Percentiles rank a stretch among this genome's conserved stretches.
phyloP scores from a whole-genome alignment of 2,797 vertebrate genomes.

The Parauchenoglanis ngamensis region DNA sequence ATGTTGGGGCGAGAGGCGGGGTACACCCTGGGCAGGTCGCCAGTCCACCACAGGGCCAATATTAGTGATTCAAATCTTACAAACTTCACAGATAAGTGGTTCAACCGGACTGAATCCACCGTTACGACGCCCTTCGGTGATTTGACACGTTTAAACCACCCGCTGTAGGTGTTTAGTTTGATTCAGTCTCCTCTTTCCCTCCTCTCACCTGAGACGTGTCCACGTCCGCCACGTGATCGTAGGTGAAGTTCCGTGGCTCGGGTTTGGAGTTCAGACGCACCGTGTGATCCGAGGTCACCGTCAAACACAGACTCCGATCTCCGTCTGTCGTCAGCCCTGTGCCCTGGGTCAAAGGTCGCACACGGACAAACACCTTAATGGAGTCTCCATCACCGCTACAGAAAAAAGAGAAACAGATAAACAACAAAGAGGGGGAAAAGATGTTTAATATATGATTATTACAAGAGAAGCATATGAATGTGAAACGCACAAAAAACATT shows the following conservation, averaged over 20 bases:
- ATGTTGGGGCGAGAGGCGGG: too few species aligned
- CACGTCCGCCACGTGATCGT: constrained; percentile 91
- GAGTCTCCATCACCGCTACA: constrained; percentile 83
- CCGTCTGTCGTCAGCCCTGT: constrained; percentile 72
- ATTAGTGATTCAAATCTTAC: neutral
- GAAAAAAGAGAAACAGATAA: neutral
- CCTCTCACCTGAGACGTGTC: constrained; percentile 84
- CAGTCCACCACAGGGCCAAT: too few species aligned
- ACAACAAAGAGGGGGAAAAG: neutral
- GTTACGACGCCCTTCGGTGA: neutral
- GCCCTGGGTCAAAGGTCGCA: constrained; percentile 84
- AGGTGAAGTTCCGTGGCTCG: constrained; percentile 89
- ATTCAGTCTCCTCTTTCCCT: neutral
- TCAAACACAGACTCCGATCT: constrained; percentile 84
- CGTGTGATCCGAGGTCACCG: constrained; percentile 82
- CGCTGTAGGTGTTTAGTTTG: neutral
- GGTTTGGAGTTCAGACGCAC: constrained; percentile 90
- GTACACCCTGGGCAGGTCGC: too few species aligned
- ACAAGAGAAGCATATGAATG: neutral
- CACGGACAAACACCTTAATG: constrained; percentile 91
- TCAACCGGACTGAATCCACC: neutral
- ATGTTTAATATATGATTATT: neutral
- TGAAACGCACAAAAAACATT: neutral
- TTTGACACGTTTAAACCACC: neutral
- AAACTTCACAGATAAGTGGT: neutral